Percentiles rank a stretch among this genome's conserved stretches.
Conservation (phyloP, 2,113 vertebrate species). For the Paralichthys olivaceus region DNA sequence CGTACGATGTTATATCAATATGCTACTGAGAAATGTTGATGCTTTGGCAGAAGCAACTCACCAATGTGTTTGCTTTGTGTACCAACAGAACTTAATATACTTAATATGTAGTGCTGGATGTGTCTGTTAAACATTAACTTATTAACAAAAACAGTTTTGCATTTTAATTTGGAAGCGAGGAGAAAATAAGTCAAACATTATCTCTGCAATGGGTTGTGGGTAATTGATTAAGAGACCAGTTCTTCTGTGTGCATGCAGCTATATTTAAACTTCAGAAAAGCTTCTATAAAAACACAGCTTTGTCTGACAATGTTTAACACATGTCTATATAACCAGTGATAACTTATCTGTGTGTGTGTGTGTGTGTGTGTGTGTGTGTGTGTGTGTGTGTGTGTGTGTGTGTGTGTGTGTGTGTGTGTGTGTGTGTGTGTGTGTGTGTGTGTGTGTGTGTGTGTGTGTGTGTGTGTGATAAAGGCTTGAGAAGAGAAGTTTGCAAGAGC, state of each 20-base stretch:
- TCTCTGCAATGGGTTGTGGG: too few species aligned
- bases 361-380: constrained; percentile 4
- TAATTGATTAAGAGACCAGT: too few species aligned
- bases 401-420: constrained; percentile 2
- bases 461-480: constrained; percentile 62
- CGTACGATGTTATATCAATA: neutral
- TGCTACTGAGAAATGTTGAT: neutral
- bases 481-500: constrained; percentile 64
- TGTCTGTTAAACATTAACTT: too few species aligned
- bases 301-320: neutral
- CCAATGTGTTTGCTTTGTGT: neutral
- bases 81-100: neutral
- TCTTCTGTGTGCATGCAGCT: neutral
- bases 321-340: neutral
- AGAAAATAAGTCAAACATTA: too few species aligned
- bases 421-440: neutral
- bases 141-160: too few species aligned
- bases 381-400: constrained; percentile 17
- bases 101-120: too few species aligned
- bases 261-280: neutral
- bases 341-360: neutral
- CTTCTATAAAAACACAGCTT: neutral
- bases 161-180: too few species aligned
- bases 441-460: neutral
- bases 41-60: neutral